A percentile compares a stretch with the other conserved stretches of the same genome.
These are phyloP conservation scores for Limnephilus lunatus DNA, from an alignment of 2,888 invertebrate genomes.

Conservation along the genomic window DNA sequence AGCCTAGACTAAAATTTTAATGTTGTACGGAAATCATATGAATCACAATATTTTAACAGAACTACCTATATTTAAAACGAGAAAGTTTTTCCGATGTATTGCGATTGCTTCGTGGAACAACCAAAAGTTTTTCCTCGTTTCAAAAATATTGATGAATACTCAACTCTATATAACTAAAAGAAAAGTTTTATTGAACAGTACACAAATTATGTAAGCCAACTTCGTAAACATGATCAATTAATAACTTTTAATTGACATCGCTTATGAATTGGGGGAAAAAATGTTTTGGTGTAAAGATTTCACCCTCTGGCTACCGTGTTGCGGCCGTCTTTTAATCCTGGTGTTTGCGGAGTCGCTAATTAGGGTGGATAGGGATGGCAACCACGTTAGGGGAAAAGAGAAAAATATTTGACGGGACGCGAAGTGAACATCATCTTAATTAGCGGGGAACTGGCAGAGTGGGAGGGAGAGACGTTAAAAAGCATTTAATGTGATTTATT, in stretches of 20 bases:
- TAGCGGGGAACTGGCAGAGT: conserved; percentile 47
- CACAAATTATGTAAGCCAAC: background rate
- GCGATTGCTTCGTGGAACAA: background rate
- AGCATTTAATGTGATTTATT: background rate
- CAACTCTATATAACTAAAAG: background rate
- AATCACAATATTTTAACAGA: background rate
- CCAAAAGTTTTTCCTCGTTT: background rate
- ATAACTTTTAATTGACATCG: conserved; percentile 48
- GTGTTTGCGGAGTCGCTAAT: conserved; percentile 62
- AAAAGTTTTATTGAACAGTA: background rate
- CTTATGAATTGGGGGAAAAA: conserved; percentile 26
- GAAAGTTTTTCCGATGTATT: background rate
- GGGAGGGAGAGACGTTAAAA: conserved; percentile 19
- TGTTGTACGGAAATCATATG: background rate
- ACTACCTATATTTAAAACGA: background rate
- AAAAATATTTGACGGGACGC: conserved; percentile 62
- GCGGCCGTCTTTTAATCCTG: conserved; percentile 54
- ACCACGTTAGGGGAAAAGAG: conserved; percentile 44
- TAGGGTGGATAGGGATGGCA: conserved; percentile 55
- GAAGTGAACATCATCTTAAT: conserved; percentile 62
- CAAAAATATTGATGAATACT: background rate
- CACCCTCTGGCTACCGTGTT: conserved; percentile 38
- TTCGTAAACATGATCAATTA: conserved; percentile 3
- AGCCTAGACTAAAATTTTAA: background rate
- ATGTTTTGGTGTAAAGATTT: conserved; percentile 21